phyloP scores from a whole-genome alignment of 2,113 vertebrate species.

The Ellobius talpinus region DNA sequence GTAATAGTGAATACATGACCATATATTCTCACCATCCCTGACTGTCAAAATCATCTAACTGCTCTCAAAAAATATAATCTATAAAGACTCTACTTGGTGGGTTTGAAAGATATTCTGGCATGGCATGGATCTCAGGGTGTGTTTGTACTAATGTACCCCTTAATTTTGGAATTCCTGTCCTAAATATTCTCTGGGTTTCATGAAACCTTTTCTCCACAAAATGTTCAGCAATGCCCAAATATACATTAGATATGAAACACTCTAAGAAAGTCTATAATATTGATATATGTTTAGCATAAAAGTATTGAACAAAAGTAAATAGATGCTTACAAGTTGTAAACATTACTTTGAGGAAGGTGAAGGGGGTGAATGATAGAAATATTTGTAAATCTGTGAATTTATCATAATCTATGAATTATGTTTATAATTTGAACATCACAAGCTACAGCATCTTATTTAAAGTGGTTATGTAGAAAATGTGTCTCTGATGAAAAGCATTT shows the following conservation, averaged over 20 bases:
- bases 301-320: conserved; percentile 40
- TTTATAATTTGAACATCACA: background rate
- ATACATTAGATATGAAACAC: conserved; percentile 31
- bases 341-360: conserved; percentile 32
- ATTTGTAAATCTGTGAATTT: background rate
- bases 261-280: conserved; percentile 31
- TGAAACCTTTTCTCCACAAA: conserved; percentile 30
- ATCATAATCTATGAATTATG: background rate
- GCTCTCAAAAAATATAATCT: background rate
- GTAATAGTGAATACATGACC: background rate
- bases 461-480: conserved; percentile 15
- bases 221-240: background rate
- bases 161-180: conserved; percentile 35
- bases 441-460: background rate
- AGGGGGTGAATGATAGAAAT: background rate
- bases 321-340: conserved; percentile 24
- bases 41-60: background rate
- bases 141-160: background rate
- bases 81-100: background rate
- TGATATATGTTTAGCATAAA: conserved; percentile 42
- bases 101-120: background rate
- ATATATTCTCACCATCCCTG: background rate
- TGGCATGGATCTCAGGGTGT: background rate
- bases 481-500: conserved; percentile 41
- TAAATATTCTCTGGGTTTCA: conserved; percentile 4